Evolutionary conservation across 2,888 invertebrate genomes (phyloP).

Genomic region (Calliphora vomitoria): DNA sequence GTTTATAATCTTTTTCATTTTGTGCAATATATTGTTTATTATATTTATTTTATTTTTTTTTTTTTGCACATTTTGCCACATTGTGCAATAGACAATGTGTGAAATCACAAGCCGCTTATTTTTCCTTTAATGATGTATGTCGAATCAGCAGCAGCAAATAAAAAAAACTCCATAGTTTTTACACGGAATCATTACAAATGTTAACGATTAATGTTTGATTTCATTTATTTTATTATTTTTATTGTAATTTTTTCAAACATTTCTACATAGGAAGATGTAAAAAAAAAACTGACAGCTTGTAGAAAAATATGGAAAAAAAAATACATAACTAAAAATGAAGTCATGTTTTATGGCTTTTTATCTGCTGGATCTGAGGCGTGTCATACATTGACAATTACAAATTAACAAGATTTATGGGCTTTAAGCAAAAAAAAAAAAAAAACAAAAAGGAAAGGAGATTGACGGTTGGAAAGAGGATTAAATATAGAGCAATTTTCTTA

Average conservation of each 20-base stretch:
- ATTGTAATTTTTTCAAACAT: background rate
- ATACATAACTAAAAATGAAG: constrained; percentile 47
- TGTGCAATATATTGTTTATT: constrained; percentile 7
- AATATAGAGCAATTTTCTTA: constrained; percentile 37
- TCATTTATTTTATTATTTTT: background rate
- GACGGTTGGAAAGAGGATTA: background rate
- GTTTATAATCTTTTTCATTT: constrained; percentile 17
- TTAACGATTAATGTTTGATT: constrained; percentile 34
- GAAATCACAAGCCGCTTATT: constrained; percentile 59
- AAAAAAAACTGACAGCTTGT: background rate
- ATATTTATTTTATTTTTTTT: background rate
- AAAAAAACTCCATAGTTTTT: constrained; percentile 20
- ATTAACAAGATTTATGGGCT: constrained; percentile 54
- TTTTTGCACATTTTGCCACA: background rate
- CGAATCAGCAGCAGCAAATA: constrained; percentile 22
- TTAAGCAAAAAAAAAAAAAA: background rate
- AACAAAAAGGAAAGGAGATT: background rate
- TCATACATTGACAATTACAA: constrained; percentile 58
- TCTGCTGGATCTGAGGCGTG: constrained; percentile 50
- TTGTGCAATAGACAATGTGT: constrained; percentile 2
- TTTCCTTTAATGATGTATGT: constrained; percentile 56
- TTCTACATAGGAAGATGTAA: constrained; percentile 31
- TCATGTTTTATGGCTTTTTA: constrained; percentile 58
- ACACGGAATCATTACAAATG: constrained; percentile 60
- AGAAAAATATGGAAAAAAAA: background rate